Base-by-base conservation (phyloP, 2,797 vertebrate species). In the Crocodylus rhombifer region DNA sequence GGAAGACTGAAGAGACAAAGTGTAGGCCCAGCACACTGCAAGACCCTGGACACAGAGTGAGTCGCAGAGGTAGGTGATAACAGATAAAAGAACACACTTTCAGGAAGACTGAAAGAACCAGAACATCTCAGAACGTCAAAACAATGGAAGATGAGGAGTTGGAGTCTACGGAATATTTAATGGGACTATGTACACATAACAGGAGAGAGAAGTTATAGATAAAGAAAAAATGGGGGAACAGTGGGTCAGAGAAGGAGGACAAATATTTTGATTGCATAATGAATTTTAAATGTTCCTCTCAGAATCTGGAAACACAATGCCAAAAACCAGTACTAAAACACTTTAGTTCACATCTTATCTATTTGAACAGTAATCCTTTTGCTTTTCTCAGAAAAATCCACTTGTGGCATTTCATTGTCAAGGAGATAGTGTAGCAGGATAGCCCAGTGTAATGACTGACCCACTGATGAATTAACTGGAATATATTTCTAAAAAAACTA, bases 311-410 rank as follows among this genome's bases (percentile, higher is more conserved):
- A 65, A 30, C 73, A 56, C 76, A 78, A 57, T 61, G 81, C 81
- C 89, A 86, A 83, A 93, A 91, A 87, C 42, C 73, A 84, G 74
- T 13, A 85, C 83, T 94, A 84, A 33, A 30, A 57, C 91, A 42
- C 76, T 80, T 33, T 86, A 28, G 25, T 64, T 81, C 12, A 1
- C 4, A 89, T 78, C 92, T 92, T 58, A 95, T 80, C 83, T 33
- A 80, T 82, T 58, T 67, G 83, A 94, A 92, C 73, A n/a, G 75
- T 87, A 95, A 96, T 94, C 91, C 33, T 93, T 93, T 91, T 42
- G 42, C 42, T 42, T 42, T 42, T 42, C 42, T 42, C 42, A 42
- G 42, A 42, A 42, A 42, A 42, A 42, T 9, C 8, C 8, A 42
- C 42, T 36, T 36, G 42, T 42, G 42, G 42, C 42, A 42, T 42